These are phyloP conservation scores for Cecropterus lyciades DNA, from an alignment of 1,140 invertebrate species.

Conservation along the genomic window DNA sequence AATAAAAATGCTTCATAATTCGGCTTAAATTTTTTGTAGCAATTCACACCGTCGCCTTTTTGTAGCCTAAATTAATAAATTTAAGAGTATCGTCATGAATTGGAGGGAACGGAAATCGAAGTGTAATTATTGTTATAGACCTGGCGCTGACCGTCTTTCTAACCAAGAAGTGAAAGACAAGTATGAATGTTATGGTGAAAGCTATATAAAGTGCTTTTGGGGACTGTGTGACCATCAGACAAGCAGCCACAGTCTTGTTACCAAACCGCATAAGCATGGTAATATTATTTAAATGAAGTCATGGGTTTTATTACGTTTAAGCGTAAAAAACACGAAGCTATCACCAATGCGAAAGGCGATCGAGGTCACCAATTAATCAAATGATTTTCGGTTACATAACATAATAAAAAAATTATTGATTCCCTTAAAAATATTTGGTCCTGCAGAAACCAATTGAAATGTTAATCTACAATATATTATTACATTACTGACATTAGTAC, in stretches of 20 bases:
- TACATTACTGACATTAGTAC: no score
- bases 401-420: no score
- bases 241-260: constrained; percentile 50
- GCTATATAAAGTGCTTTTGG: constrained; percentile 73
- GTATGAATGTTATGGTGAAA: constrained; percentile 61
- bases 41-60: neutral
- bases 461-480: no score
- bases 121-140: constrained; percentile 54
- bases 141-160: constrained; percentile 46
- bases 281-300: neutral
- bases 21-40: no score
- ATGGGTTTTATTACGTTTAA: no score
- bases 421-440: no score
- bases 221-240: constrained; percentile 61
- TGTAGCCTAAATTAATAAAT: neutral
- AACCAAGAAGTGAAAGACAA: constrained; percentile 53
- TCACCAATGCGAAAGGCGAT: no score
- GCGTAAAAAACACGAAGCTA: no score
- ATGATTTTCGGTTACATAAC: no score
- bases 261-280: constrained; percentile 46
- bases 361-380: no score
- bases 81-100: constrained; percentile 40
- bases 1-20: no score
- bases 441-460: no score
- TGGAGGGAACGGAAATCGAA: constrained; percentile 36